Base-by-base conservation (phyloP, 2,888 invertebrate genomes). In the Desoria tigrina region DNA sequence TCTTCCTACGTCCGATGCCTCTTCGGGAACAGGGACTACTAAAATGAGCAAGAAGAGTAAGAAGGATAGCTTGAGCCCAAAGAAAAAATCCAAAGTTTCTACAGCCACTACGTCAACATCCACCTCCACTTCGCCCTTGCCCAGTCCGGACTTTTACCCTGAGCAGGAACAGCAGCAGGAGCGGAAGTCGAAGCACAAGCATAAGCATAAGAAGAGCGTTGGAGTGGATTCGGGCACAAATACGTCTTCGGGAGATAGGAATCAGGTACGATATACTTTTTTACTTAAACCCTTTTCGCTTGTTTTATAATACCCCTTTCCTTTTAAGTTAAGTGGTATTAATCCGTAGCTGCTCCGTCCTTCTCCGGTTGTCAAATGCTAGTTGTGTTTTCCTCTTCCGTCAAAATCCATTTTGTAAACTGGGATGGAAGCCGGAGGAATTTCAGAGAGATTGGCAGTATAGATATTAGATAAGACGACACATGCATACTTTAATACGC, bases 91-190 rank as follows among this genome's bases (percentile, higher is more conserved):
- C 61, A 28, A 26, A 45, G 45, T 56, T 26, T 56, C 66, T 11
- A 50, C 65, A 11, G 57, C 64, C 14, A 66, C 63, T 1, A 67
- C 70, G 14, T 72, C 72, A 21, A 75, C 75, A 16, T 72, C 72
- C 2, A 75, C 74, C 2, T 67, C 69, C 14, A 63, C 69, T 16
- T 60, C 54, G 57, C 69, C 61, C 18, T 60, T 62, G 45, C 66
- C 60, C 26, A 67, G 51, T 51, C 4, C 23, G 6, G 51, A 51
- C 21, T 51, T 51, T 21, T 51, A 51, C 23, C 32, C 32, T 32
- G 32, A 32, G 32, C 51, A 14, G 49, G 49, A 14, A 11, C 7
- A n/a, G 7, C 7, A n/a, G 7, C 9, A 21, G 51, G 21, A 21
- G 21, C 24, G 21, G 21, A 51, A 51, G 27, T 16, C 14, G 3